These are phyloP conservation scores for Eudyptes chrysolophus DNA, from an alignment of 2,113 vertebrate genomes.

Conservation along the genomic window DNA sequence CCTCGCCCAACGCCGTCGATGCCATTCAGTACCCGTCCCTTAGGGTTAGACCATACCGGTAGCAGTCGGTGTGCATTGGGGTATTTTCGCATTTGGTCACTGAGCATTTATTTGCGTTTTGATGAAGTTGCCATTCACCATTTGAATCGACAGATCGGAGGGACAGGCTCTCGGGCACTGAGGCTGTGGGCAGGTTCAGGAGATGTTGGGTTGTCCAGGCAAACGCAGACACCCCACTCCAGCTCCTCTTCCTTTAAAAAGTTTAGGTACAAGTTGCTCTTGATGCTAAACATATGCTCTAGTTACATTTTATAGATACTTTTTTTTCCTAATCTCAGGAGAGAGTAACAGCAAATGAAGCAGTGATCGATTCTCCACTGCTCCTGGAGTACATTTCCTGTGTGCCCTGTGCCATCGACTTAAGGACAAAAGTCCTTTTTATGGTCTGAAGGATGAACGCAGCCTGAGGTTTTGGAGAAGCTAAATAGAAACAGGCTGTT, in stretches of 20 bases:
- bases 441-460: not conserved
- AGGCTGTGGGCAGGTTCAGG: not conserved
- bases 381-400: not conserved
- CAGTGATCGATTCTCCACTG: not conserved
- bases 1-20: not conserved
- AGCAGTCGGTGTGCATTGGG: not conserved
- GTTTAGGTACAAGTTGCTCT: not conserved
- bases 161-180: rapidly evolving
- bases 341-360: not conserved
- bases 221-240: rapidly evolving
- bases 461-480: not conserved
- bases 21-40: rapidly evolving
- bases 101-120: not conserved
- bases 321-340: not conserved
- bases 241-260: not conserved
- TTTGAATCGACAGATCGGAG: not conserved
- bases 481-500: not conserved
- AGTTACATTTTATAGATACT: not conserved
- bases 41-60: not conserved
- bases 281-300: not conserved
- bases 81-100: not conserved
- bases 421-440: not conserved
- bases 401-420: not conserved
- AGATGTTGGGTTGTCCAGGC: not conserved
- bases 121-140: not conserved